Evolutionary conservation across 2,797 vertebrate genomes (phyloP), one percentile per base, ranked within the genome.

Genomic region (Pseudopleuronectes americanus): DNA sequence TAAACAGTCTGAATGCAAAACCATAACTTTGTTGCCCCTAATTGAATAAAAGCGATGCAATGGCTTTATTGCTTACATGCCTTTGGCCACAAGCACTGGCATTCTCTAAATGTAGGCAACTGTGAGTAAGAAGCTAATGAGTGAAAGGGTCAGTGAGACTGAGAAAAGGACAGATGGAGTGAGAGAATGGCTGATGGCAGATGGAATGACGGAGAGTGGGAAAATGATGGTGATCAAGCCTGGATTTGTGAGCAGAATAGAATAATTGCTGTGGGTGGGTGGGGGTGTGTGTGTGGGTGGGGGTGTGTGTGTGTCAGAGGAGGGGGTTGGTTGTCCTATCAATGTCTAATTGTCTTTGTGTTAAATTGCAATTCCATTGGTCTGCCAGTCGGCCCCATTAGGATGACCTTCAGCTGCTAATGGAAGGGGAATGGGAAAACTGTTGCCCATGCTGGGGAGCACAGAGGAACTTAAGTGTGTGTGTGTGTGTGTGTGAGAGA

Each of bases 301-400:
- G 24, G 69, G 36, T 63, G 38, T 36, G 73, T 74, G 56, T 51
- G 8, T 74, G 77, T 76, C 47, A 73, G 75, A 58, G 38, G 57
- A 70, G 43, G 49, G 68, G 36, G 41, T 56, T 56, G 53, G 47
- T 57, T 76, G 74, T 64, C 59, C 78, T 75, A 77, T 84, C 63
- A 74, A 49, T 70, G 58, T 76, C 75, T 90, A 89, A 90, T 90
- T 88, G 85, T 78, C 84, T 89, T 87, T 84, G 79, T 81, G 83
- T 83, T 85, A 77, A 85, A 84, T 77, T 81, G 80, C 70, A 76
- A 74, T 87, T 85, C 77, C 60, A 81, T 75, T 80, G 81, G 71
- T 86, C 69, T 73, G 75, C 76, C 83, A 74, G 67, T 84, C 36
- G 76, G 69, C 64, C 68, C 80, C 77, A 77, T 88, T 84, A 88